Conservation (phyloP, 1,140 invertebrate genomes). For the Panulirus ornatus region DNA sequence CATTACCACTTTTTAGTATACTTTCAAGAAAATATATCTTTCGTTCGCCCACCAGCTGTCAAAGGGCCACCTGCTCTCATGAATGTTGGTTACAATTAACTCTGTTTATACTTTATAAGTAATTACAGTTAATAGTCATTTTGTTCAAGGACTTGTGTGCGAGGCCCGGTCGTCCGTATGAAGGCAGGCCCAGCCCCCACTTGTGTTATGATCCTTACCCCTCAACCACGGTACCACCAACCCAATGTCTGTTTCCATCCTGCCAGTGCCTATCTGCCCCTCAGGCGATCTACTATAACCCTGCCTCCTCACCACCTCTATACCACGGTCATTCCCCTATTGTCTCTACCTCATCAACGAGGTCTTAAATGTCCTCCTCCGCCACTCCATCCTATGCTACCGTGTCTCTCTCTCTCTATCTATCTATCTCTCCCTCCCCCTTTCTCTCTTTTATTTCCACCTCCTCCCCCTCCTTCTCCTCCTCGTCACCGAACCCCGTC, state of each 20-base stretch:
- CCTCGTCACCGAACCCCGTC: not conserved
- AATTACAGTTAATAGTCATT: not conserved
- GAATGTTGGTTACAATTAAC: not conserved
- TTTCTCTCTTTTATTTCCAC: not conserved
- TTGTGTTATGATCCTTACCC: too few species aligned
- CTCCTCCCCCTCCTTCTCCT: not conserved
- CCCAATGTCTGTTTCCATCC: too few species aligned
- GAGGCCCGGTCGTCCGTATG: too few species aligned
- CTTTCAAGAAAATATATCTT: too few species aligned
- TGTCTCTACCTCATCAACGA: too few species aligned
- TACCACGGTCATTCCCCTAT: too few species aligned
- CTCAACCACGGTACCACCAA: too few species aligned
- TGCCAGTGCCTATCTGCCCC: too few species aligned
- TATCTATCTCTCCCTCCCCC: not conserved
- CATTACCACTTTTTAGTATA: not conserved
- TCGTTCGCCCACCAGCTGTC: not conserved
- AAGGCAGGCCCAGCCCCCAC: too few species aligned
- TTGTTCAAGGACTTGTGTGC: not conserved
- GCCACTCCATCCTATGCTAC: not conserved
- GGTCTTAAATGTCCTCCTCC: not conserved
- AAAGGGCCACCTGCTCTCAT: not conserved
- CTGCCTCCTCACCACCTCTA: too few species aligned
- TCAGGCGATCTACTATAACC: too few species aligned
- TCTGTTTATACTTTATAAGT: not conserved
- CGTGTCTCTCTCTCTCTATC: not conserved